phyloP scores from a whole-genome alignment of 2,113 vertebrate genomes.

The Serinus canaria region DNA sequence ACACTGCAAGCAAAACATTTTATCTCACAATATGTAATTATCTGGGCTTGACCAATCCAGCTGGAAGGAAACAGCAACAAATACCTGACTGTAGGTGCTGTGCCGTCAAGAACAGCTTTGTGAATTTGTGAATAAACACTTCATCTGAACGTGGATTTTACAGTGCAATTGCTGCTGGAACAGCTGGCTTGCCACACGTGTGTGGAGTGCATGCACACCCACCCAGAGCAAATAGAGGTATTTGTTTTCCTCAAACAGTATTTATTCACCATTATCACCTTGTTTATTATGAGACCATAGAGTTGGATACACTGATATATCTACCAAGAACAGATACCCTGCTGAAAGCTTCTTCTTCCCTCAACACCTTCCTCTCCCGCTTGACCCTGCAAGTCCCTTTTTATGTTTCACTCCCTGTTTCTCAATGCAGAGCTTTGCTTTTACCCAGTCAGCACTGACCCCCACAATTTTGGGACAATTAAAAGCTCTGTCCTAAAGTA shows the following conservation, averaged over 20 bases:
- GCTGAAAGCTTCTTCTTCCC: not conserved
- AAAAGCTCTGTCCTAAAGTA: not conserved
- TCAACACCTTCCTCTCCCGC: not conserved
- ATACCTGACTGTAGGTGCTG: not conserved
- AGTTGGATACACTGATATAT: not conserved
- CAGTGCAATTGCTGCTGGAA: not conserved
- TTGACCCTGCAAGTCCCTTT: not conserved
- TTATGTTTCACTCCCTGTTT: not conserved
- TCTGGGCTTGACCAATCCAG: not conserved
- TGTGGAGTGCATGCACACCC: rapidly evolving
- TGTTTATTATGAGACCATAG: not conserved
- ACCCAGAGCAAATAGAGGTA: not conserved
- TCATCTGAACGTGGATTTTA: not conserved
- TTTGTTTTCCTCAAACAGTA: not conserved
- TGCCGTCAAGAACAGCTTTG: not conserved
- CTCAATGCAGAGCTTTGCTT: not conserved
- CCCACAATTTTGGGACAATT: not conserved
- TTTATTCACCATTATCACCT: not conserved
- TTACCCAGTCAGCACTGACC: not conserved
- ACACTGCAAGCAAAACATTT: slow-evolving; percentile 37
- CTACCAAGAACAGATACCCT: not conserved
- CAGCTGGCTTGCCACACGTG: rapidly evolving
- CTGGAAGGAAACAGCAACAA: not conserved
- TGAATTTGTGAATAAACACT: not conserved
- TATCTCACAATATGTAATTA: slow-evolving; percentile 46